Percentiles rank a stretch among this genome's conserved stretches.
Conservation (phyloP, 2,113 vertebrate genomes). For the Phoxinus phoxinus region DNA sequence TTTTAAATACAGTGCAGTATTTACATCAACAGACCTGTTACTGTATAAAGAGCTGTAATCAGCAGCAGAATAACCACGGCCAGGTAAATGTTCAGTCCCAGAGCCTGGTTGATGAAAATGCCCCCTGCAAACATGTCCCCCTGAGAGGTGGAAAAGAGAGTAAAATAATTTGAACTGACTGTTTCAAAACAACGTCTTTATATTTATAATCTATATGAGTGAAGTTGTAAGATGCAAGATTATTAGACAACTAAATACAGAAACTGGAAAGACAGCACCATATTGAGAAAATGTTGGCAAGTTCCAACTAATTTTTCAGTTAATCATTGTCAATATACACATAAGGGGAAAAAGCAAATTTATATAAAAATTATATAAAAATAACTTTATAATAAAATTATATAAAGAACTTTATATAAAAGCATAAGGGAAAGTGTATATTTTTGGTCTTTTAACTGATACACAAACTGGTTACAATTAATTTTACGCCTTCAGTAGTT, state of each 20-base stretch:
- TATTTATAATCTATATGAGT: neutral
- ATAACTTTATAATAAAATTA: no score
- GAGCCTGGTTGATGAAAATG: slow-evolving; percentile 90
- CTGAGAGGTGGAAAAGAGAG: slow-evolving; percentile 66
- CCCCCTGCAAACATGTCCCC: slow-evolving; percentile 94
- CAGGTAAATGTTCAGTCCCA: slow-evolving; percentile 89
- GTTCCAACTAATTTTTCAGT: neutral
- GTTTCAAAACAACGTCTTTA: neutral
- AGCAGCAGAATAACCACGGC: slow-evolving; percentile 85
- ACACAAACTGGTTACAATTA: neutral
- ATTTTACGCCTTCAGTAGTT: neutral
- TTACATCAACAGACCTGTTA: slow-evolving; percentile 82
- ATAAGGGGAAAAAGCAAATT: neutral
- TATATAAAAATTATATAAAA: no score
- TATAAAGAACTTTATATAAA: neutral
- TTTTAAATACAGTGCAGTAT: neutral
- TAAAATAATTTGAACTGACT: neutral
- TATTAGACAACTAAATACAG: neutral
- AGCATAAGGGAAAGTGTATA: neutral
- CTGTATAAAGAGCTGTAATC: slow-evolving; percentile 90
- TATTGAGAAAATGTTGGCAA: neutral
- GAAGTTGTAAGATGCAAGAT: neutral
- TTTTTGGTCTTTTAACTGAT: neutral
- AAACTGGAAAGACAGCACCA: neutral
- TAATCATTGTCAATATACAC: neutral